Base-by-base conservation (phyloP, 2,888 invertebrate species). In the Drosophila barbarae region DNA sequence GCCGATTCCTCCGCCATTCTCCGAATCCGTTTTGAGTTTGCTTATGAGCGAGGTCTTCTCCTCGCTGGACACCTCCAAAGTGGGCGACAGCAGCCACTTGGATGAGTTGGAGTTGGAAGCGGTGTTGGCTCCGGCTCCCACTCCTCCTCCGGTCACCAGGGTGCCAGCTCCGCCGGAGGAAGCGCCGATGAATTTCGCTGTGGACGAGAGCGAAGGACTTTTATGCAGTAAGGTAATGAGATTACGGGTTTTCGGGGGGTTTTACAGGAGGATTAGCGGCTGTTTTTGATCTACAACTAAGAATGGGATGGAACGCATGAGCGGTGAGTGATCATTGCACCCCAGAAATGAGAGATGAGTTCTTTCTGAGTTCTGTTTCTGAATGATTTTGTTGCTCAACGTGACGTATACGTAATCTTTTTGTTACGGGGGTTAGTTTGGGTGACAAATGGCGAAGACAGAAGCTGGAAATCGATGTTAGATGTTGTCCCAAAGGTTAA, bases 41-140 rank as follows among this genome's bases (percentile, higher is more conserved):
- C 86, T 86, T 26, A 89, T 81, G 12, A 89, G 72, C 2, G 89
- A 89, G 28, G 87, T 86, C 69, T 88, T 90, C 66, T 89, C 90
- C 73, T 89, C 89, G 52, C 86, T 87, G 53, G 85, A 74, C 72
- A 89, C 83, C 84, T 89, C 87, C 71, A 90, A 69, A 4, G 89
- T 90, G 10, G 90, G 89, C n/a, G 90, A 90, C 3, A 90, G 76
- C 69, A 88, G 75, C 89, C 89, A 89, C 71, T 90, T 90, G 39
- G 87, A 89, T 10, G 89, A 87, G 44, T 87, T 85, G 44, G 87
- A 86, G 12, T 89, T 87, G 39, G 85, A 77, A 6, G 87, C 80
- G 30, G 73, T 73, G 21, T 30, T 56, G 23, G 36, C 54, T 4
- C 42, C 26, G 42, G 41, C 13, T 21, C 12, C 39, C 21, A 41